These are phyloP conservation scores for Melozone crissalis DNA, from an alignment of 2,113 vertebrate species.

Conservation along the genomic window DNA sequence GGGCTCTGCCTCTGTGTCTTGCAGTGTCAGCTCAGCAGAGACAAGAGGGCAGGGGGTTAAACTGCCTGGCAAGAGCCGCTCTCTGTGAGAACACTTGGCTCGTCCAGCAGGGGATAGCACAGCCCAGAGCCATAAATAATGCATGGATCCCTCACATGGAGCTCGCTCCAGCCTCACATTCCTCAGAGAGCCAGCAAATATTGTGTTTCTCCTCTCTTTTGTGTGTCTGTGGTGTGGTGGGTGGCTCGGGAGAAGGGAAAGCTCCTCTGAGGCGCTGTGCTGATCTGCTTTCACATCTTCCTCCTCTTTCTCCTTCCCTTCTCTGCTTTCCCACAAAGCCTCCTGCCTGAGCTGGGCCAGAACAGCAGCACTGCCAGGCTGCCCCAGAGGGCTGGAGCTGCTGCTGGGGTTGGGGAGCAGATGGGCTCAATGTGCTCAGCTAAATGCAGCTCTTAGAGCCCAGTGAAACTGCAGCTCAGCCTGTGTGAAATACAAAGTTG, in stretches of 20 bases:
- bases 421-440: neutral
- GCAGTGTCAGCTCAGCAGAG: neutral
- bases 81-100: neutral
- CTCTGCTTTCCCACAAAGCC: neutral
- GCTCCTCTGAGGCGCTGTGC: neutral
- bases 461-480: neutral
- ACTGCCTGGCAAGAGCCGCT: neutral
- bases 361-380: neutral
- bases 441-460: neutral
- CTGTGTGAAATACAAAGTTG: neutral
- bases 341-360: neutral
- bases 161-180: neutral
- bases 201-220: neutral
- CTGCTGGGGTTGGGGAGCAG: neutral
- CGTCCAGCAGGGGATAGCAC: neutral
- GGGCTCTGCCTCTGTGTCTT: neutral
- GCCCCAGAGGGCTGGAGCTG: neutral
- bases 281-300: neutral
- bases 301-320: neutral
- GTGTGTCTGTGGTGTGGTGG: neutral
- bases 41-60: neutral
- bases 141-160: neutral
- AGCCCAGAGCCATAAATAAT: constrained; percentile 5
- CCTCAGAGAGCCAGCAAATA: neutral
- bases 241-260: neutral